A percentile compares a stretch with the other conserved stretches of the same genome.
Conservation (phyloP, 1,140 invertebrate genomes). For the Chionoecetes opilio region DNA sequence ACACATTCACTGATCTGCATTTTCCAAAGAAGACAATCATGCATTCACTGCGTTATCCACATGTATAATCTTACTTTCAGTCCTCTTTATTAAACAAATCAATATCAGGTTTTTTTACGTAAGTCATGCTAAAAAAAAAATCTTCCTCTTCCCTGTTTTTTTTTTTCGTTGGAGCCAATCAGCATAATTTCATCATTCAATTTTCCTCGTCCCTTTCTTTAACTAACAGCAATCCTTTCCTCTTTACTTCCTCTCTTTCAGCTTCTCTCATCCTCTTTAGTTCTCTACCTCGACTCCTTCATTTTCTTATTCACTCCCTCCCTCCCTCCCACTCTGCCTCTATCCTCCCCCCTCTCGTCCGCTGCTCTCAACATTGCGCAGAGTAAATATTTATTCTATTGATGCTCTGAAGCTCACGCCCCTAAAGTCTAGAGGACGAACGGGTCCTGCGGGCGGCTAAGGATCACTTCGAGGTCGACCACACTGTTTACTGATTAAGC, state of each 20-base stretch:
- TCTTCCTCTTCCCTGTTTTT: neutral
- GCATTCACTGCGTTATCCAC: neutral
- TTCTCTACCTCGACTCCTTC: neutral
- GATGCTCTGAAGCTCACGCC: slow-evolving; percentile 44
- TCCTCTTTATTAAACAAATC: neutral
- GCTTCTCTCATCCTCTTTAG: neutral
- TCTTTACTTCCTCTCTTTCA: neutral
- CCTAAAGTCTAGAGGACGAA: slow-evolving; percentile 7
- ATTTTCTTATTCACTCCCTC: neutral
- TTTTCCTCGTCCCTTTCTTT: neutral
- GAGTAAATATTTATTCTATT: slow-evolving; percentile 68
- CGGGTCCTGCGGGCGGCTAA: neutral
- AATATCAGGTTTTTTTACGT: neutral
- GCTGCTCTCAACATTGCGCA: slow-evolving; percentile 33
- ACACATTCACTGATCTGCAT: neutral
- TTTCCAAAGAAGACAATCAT: too few relatives aligned
- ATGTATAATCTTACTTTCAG: neutral
- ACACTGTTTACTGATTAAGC: slow-evolving; percentile 10
- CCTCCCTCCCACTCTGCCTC: neutral
- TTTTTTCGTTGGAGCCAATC: neutral
- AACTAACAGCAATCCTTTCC: neutral
- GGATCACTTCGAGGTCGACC: slow-evolving; percentile 24
- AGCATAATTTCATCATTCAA: neutral
- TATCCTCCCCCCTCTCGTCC: neutral
- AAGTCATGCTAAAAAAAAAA: neutral